Evolutionary conservation across 2,888 invertebrate species (phyloP).

Genomic region (Euplagia quadripunctaria): DNA sequence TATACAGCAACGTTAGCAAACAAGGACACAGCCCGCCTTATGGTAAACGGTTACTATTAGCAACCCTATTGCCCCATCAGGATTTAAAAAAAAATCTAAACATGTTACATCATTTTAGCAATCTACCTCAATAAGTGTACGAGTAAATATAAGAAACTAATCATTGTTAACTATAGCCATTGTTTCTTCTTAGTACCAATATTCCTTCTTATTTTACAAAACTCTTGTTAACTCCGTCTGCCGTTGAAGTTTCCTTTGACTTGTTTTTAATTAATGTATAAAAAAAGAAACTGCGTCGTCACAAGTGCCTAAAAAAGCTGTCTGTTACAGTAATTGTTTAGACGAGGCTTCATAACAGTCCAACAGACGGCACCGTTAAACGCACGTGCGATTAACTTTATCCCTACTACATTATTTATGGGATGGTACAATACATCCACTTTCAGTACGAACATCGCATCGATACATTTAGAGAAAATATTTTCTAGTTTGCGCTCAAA

Average conservation of each 20-base stretch:
- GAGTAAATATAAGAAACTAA: not conserved
- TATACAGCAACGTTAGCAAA: too few relatives aligned
- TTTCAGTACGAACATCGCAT: conserved; percentile 26
- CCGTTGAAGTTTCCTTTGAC: not conserved
- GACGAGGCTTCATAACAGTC: conserved; percentile 35
- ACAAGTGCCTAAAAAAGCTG: conserved; percentile 34
- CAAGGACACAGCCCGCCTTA: too few relatives aligned
- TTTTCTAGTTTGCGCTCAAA: not conserved
- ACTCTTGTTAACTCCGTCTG: not conserved
- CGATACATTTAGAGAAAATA: not conserved
- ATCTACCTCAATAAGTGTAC: not conserved
- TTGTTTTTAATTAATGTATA: not conserved
- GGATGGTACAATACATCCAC: conserved; percentile 23
- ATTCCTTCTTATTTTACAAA: not conserved
- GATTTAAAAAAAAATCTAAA: not conserved
- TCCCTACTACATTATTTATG: conserved; percentile 43
- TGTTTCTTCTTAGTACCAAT: not conserved
- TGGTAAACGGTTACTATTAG: too few relatives aligned
- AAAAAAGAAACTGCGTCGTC: conserved; percentile 8
- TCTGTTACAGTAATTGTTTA: conserved; percentile 42
- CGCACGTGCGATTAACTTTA: conserved; percentile 43
- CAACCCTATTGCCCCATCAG: too few relatives aligned
- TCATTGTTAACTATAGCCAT: not conserved
- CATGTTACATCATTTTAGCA: not conserved
- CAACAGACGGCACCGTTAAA: conserved; percentile 47